Evolutionary conservation across 2,888 invertebrate genomes (phyloP).

Genomic region (Campaea margaritaria): DNA sequence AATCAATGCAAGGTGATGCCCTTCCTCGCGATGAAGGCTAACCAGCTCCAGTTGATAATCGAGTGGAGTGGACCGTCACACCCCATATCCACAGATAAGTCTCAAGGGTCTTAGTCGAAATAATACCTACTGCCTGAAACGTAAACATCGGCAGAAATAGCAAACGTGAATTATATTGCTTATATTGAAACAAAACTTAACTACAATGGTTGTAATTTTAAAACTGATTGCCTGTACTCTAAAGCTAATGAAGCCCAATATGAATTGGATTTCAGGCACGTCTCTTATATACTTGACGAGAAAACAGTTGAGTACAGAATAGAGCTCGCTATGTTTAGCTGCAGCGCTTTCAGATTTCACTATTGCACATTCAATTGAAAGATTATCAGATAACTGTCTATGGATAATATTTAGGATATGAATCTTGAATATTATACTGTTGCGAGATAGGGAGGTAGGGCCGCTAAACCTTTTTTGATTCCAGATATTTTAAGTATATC

Average conservation of each 20-base stretch:
- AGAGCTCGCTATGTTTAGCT: constrained; percentile 18
- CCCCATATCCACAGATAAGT: constrained; percentile 64
- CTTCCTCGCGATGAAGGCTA: constrained; percentile 62
- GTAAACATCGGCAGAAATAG: not conserved
- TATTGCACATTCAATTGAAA: too few species aligned
- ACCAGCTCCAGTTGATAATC: constrained; percentile 61
- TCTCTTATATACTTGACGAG: not conserved
- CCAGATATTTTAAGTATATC: constrained; percentile 34
- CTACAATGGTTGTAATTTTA: constrained; percentile 31
- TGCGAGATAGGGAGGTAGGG: constrained; percentile 36
- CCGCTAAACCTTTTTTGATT: constrained; percentile 45
- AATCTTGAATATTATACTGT: constrained; percentile 29
- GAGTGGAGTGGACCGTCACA: constrained; percentile 61
- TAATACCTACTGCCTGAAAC: constrained; percentile 28
- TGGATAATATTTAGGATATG: not conserved
- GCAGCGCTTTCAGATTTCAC: constrained; percentile 31
- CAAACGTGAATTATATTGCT: not conserved
- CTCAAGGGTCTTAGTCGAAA: constrained; percentile 46
- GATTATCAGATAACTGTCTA: constrained; percentile 15
- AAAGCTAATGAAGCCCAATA: constrained; percentile 1
- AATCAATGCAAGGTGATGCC: constrained; percentile 56
- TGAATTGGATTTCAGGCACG: constrained; percentile 23
- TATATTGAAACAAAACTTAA: not conserved
- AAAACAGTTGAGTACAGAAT: constrained; percentile 13
- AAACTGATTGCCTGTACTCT: constrained; percentile 38